Evolutionary conservation across 2,113 vertebrate species (phyloP).

Genomic region (Pandion haliaetus): DNA sequence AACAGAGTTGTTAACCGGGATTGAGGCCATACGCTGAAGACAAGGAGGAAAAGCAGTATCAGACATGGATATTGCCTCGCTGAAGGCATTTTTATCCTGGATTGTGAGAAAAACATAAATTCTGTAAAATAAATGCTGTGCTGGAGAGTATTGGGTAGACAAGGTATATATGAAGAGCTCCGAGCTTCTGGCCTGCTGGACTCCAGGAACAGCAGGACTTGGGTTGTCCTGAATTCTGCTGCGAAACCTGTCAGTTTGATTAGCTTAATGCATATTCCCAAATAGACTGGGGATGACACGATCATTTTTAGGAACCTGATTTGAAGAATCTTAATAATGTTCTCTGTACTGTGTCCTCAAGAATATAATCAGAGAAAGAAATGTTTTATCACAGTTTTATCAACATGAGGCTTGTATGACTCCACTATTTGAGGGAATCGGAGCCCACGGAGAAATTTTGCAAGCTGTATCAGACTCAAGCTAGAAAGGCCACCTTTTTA

Average conservation of each 20-base stretch:
- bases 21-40: not conserved
- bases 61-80: not conserved
- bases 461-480: not conserved
- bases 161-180: not conserved
- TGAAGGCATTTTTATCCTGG: not conserved
- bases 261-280: not conserved
- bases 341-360: not conserved
- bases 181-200: not conserved
- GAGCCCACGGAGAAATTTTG: not conserved
- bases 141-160: not conserved
- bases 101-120: not conserved
- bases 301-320: not conserved
- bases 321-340: not conserved
- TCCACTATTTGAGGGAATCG: not conserved
- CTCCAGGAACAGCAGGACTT: not conserved
- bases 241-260: not conserved
- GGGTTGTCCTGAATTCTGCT: not conserved
- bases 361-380: not conserved
- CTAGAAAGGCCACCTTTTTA: not conserved
- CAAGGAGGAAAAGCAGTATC: not conserved
- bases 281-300: fast-evolving
- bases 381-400: not conserved
- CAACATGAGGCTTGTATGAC: not conserved
- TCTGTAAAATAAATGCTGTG: not conserved
- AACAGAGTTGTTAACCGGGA: not conserved